These are phyloP conservation scores for Ricordea florida DNA, from an alignment of 92 coral and sea anemone genomes.

Conservation along the genomic window DNA sequence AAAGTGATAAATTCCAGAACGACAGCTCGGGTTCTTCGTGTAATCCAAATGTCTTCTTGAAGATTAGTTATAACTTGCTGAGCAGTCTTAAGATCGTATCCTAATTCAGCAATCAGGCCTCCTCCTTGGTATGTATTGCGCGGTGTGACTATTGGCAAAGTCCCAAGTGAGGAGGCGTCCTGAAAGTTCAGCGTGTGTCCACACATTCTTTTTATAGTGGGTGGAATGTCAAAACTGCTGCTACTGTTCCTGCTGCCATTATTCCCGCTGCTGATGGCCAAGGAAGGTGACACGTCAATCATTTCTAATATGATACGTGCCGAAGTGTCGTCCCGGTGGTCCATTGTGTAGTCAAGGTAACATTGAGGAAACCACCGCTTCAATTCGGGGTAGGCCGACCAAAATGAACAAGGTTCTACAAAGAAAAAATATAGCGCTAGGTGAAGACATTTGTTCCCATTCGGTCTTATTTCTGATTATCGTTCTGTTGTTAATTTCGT, in stretches of 20 bases:
- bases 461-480: too few relatives aligned
- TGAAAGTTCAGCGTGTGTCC: slow-evolving; percentile 61
- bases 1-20: slow-evolving; percentile 60
- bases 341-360: slow-evolving; percentile 21
- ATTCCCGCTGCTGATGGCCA: not conserved
- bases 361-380: slow-evolving; percentile 54
- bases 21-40: slow-evolving; percentile 56
- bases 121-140: slow-evolving; percentile 54
- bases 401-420: slow-evolving; percentile 38
- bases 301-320: not conserved
- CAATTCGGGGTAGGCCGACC: slow-evolving; percentile 17
- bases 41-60: slow-evolving; percentile 67
- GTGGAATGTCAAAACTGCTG: not conserved
- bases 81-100: slow-evolving; percentile 71
- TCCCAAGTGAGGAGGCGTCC: slow-evolving; percentile 50
- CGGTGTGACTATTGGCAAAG: slow-evolving; percentile 57
- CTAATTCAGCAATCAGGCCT: slow-evolving; percentile 74
- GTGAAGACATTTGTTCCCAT: too few relatives aligned
- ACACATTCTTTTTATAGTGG: slow-evolving; percentile 27
- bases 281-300: slow-evolving; percentile 19
- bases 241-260: not conserved
- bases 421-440: not conserved
- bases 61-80: slow-evolving; percentile 57
- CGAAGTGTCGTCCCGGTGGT: slow-evolving; percentile 1
- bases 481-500: too few relatives aligned